Conservation (phyloP, 2,113 vertebrate species). For the Serilophus lunatus region DNA sequence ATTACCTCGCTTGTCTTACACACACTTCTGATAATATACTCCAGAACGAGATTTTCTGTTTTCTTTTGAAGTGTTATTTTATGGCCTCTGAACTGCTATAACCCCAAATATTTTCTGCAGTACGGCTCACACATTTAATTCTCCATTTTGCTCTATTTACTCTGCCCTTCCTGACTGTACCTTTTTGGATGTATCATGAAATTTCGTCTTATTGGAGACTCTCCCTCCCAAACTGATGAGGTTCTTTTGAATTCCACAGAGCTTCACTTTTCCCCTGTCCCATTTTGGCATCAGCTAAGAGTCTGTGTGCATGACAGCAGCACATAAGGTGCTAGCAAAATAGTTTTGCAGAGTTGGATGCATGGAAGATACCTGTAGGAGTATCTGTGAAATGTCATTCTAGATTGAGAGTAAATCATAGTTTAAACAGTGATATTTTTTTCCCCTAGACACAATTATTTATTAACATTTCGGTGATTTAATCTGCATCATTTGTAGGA, state of each 20-base stretch:
- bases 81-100: not conserved
- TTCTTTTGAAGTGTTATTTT: not conserved
- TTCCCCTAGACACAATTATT: not conserved
- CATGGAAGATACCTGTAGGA: not conserved
- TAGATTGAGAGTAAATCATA: not conserved
- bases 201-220: not conserved
- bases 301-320: not conserved
- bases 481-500: not conserved
- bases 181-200: not conserved
- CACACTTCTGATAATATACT: not conserved
- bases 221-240: not conserved
- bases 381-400: not conserved
- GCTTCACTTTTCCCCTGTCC: not conserved
- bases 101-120: conserved; percentile 10
- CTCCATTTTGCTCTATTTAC: not conserved
- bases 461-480: not conserved
- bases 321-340: not conserved
- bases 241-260: not conserved
- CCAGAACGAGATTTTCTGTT: not conserved
- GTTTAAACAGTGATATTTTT: not conserved
- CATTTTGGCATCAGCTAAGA: not conserved
- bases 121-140: not conserved
- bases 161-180: not conserved
- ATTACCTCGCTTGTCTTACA: conserved; percentile 14
- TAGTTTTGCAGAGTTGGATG: not conserved